Base-by-base conservation (phyloP, 2,888 invertebrate genomes). In the Phortica magna region DNA sequence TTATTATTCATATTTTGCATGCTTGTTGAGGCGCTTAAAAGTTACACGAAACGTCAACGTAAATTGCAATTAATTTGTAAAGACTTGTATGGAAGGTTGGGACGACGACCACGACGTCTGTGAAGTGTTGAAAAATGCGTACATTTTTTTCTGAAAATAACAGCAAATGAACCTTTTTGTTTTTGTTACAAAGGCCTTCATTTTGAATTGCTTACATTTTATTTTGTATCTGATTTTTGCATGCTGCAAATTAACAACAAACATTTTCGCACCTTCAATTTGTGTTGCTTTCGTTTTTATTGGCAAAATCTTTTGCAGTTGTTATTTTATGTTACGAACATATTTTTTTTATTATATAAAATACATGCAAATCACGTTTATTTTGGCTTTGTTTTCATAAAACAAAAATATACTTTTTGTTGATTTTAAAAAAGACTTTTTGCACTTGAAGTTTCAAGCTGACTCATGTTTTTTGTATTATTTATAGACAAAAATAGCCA, bases 31-130 rank as follows among this genome's bases (percentile, higher is more conserved):
- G 78, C 80, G 83, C 87, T 88, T 79, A 84, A 79, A 82, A 80
- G 79, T 79, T 81, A 82, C 75, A 22, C 39, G 89, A 83, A 84
- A 84, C 84, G 84, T 83, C 89, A 88, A 86, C 89, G 82, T 88
- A 88, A 88, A 88, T 88, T 89, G 88, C 88, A 88, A 88, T 88
- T 88, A 88, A 88, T 88, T 89, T 88, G 81, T 78, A 22, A 17
- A 14, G 48, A 48, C 48, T 48, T 48, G 14, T 48, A 48, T 31
- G 31, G 31, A 31, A 31, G 31, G 31, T 4, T 4, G 31, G 3
- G 31, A 31, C 31, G 31, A 4, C 0, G 31, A 31, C 0, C 3
- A 31, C 31, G 31, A 31, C 19, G 19, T 73, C 88, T 85, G 86
- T 88, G 61, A 83, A 89, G 88, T 88, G 88, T 88, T 85, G 31